Evolutionary conservation across 2,888 invertebrate species (phyloP).

Genomic region (Julus scanicus): DNA sequence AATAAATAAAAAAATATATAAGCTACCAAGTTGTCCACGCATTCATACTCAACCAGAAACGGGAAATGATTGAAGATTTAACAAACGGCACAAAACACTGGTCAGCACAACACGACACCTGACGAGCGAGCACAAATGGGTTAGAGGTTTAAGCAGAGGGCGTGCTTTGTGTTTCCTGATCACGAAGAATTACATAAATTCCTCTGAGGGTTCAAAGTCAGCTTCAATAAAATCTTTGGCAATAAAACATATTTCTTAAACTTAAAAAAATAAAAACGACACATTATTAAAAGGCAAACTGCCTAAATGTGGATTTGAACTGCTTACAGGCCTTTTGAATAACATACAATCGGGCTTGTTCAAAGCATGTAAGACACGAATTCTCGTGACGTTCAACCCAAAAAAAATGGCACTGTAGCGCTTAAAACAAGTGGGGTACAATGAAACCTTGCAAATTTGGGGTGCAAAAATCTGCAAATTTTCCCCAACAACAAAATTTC

Average conservation of each 20-base stretch:
- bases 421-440: background rate
- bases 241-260: slow-evolving; percentile 38
- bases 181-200: background rate
- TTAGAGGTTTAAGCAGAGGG: background rate
- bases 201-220: background rate
- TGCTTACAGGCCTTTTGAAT: background rate
- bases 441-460: background rate
- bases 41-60: background rate
- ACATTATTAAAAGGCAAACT: background rate
- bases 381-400: background rate
- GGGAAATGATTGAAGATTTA: background rate
- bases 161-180: background rate
- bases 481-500: background rate
- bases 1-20: slow-evolving; percentile 28
- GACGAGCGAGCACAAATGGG: slow-evolving; percentile 2
- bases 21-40: slow-evolving; percentile 16
- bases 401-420: background rate
- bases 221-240: slow-evolving; percentile 21
- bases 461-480: background rate
- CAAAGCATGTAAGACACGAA: background rate
- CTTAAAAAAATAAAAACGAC: slow-evolving; percentile 29
- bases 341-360: background rate
- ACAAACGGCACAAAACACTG: slow-evolving; percentile 12
- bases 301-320: background rate
- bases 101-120: slow-evolving; percentile 32